Conservation (phyloP, 1,140 invertebrate species). For the Temnothorax nylanderi region DNA sequence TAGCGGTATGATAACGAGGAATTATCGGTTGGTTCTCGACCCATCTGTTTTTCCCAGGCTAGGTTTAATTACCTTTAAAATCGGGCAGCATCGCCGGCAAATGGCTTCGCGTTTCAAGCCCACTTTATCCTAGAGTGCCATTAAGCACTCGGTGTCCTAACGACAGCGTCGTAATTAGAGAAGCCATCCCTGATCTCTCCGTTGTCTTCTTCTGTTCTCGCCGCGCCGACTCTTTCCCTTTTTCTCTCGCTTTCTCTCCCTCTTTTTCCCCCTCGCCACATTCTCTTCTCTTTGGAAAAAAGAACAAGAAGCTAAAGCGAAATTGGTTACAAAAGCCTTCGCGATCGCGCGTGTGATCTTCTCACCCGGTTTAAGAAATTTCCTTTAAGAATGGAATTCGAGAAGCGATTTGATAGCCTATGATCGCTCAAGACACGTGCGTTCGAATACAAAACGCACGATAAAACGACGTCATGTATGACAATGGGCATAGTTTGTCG, state of each 20-base stretch:
- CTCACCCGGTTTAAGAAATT: constrained; percentile 28
- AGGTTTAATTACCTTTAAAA: constrained; percentile 76
- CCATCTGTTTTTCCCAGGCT: constrained; percentile 65
- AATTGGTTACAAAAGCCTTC: constrained; percentile 1
- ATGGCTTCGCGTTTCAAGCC: constrained; percentile 70
- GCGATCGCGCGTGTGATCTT: background rate
- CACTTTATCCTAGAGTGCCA: constrained; percentile 70
- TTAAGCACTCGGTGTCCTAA: constrained; percentile 73
- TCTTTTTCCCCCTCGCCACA: background rate
- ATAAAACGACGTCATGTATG: constrained; percentile 28
- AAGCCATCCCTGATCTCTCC: constrained; percentile 38
- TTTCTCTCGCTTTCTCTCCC: background rate
- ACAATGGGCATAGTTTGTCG: constrained; percentile 49
- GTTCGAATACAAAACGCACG: constrained; percentile 8
- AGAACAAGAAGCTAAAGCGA: constrained; percentile 1
- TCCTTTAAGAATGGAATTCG: constrained; percentile 27
- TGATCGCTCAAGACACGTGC: background rate
- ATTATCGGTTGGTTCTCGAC: constrained; percentile 55
- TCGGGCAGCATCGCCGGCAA: constrained; percentile 59
- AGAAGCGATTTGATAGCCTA: background rate
- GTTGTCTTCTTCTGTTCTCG: constrained; percentile 21
- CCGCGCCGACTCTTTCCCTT: background rate
- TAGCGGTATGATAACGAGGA: constrained; percentile 61
- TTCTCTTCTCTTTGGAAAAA: constrained; percentile 13
- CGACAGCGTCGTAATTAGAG: constrained; percentile 74